Conservation (phyloP, 2,888 invertebrate genomes). For the Nezara viridula region DNA sequence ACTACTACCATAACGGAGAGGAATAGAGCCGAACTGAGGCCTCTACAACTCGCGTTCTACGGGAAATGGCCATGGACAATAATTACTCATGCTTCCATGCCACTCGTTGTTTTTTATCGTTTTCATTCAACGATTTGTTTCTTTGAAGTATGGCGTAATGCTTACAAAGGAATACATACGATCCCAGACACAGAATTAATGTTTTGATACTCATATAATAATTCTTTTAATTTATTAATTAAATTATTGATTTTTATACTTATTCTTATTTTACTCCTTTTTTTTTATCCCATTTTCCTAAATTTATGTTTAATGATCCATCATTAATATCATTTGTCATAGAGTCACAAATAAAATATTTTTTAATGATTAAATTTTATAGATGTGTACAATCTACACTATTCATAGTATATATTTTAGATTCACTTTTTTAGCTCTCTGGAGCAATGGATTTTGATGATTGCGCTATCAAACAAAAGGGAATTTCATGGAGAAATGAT, state of each 20-base stretch:
- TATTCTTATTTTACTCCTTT: not conserved
- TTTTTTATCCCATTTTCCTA: not conserved
- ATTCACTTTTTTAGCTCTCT: too few relatives aligned
- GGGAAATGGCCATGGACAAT: slow-evolving; percentile 93
- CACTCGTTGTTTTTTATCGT: slow-evolving; percentile 89
- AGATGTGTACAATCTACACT: too few relatives aligned
- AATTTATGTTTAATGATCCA: not conserved
- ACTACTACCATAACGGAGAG: slow-evolving; percentile 77
- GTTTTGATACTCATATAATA: slow-evolving; percentile 12
- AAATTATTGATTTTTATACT: not conserved
- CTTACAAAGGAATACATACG: slow-evolving; percentile 75
- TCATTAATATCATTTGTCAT: too few relatives aligned
- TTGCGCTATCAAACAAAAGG: too few relatives aligned
- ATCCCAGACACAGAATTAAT: slow-evolving; percentile 42
- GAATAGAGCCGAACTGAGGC: slow-evolving; percentile 85
- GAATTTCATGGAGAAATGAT: too few relatives aligned
- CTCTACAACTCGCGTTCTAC: slow-evolving; percentile 85
- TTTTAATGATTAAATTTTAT: too few relatives aligned
- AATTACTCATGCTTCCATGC: slow-evolving; percentile 90
- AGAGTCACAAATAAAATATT: too few relatives aligned
- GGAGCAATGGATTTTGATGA: too few relatives aligned
- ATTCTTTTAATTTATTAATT: not conserved
- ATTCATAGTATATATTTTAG: too few relatives aligned
- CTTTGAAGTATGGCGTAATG: slow-evolving; percentile 92
- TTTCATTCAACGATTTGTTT: slow-evolving; percentile 94